These are phyloP conservation scores for Neotoxoptera formosana DNA, from an alignment of 1,140 invertebrate species.

Conservation along the genomic window DNA sequence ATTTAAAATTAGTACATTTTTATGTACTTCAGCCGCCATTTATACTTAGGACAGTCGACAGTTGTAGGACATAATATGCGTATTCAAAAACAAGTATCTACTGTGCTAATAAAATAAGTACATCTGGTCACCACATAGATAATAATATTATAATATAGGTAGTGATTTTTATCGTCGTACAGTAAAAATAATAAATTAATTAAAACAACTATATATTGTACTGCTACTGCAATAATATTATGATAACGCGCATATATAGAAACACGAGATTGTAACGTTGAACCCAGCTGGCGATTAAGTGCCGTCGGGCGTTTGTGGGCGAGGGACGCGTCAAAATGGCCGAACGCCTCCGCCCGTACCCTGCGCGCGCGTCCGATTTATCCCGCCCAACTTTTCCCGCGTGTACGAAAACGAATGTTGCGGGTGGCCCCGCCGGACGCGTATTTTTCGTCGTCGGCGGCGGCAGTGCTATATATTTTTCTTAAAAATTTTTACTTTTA, in stretches of 20 bases:
- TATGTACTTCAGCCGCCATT: no score
- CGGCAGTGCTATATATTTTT: neutral
- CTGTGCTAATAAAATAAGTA: no score
- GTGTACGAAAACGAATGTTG: neutral
- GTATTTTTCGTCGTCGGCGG: neutral
- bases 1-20: no score
- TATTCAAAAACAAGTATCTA: no score
- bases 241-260: constrained; percentile 3
- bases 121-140: no score
- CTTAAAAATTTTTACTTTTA: neutral
- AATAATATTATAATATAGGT: no score
- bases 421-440: neutral
- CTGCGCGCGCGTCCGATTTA: constrained; percentile 36
- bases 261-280: constrained; percentile 4
- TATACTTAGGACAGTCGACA: no score
- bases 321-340: constrained; percentile 56
- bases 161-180: neutral
- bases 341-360: constrained; percentile 57
- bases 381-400: constrained; percentile 46
- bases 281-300: neutral
- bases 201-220: neutral
- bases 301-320: constrained; percentile 39
- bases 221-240: neutral
- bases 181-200: neutral
- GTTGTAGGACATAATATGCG: no score